Conservation (phyloP, 2,888 invertebrate species). For the Bellardia bayeri region DNA sequence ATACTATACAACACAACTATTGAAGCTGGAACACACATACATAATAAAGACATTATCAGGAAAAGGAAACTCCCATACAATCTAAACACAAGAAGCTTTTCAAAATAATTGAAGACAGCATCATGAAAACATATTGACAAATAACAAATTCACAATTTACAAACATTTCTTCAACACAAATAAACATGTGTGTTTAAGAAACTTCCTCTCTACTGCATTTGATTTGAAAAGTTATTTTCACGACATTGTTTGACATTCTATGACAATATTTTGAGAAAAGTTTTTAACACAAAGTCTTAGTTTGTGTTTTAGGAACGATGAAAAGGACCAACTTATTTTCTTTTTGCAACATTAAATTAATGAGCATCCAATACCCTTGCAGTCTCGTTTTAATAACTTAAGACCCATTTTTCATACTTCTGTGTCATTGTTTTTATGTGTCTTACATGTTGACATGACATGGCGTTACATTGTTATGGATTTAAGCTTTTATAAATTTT, state of each 20-base stretch:
- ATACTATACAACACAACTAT: conserved; percentile 17
- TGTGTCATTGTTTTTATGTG: conserved; percentile 16
- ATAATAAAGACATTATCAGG: conserved; percentile 29
- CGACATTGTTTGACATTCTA: conserved; percentile 66
- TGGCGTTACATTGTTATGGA: conserved; percentile 3
- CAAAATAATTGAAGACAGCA: conserved; percentile 64
- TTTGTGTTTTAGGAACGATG: not conserved
- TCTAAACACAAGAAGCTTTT: conserved; percentile 45
- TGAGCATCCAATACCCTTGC: conserved; percentile 2
- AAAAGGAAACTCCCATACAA: conserved; percentile 25
- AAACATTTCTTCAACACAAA: conserved; percentile 25
- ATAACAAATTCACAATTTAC: conserved; percentile 43
- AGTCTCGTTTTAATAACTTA: conserved; percentile 65
- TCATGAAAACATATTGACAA: conserved; percentile 69
- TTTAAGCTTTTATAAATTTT: conserved; percentile 65
- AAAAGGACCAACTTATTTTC: conserved; percentile 7
- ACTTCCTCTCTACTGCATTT: not conserved
- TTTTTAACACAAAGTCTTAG: conserved; percentile 32
- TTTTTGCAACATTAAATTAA: not conserved
- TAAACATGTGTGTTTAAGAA: conserved; percentile 19
- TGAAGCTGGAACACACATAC: conserved; percentile 14
- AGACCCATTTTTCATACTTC: conserved; percentile 34
- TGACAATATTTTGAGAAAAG: conserved; percentile 60
- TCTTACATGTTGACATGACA: conserved; percentile 30
- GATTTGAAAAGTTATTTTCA: conserved; percentile 54